Base-by-base conservation (phyloP, 2,113 vertebrate species). In the Circaetus gallicus region DNA sequence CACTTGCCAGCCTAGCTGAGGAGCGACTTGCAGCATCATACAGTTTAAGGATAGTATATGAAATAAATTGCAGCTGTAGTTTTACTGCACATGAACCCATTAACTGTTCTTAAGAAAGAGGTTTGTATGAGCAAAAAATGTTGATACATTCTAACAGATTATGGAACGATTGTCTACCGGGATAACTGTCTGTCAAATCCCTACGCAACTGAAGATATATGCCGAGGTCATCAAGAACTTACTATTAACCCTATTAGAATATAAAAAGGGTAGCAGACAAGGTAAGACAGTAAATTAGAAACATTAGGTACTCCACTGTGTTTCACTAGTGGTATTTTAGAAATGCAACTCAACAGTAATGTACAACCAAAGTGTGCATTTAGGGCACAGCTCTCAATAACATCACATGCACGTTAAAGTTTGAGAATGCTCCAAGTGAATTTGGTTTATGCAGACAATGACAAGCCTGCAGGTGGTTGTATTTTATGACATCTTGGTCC, bases 401-500 rank as follows among this genome's bases (percentile, higher is more conserved):
- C 1, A 13, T 53, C 36, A 76, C 10, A 12, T 6, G 17, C 7
- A 19, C 24, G 10, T 49, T 55, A 21, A 56, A 80, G 42, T 78
- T 9, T 47, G 40, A 96, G 91, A 82, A 62, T 58, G 62, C 69
- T 86, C 53, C 62, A 31, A 78, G 66, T 82, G 88, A 82, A 80
- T 82, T 77, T 82, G 40, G 53, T 76, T 38, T 36, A 55, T 73
- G 53, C 43, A 91, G 69, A 95, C n/a, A 80, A 43, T 65, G 43
- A 94, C 79, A 92, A 89, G 55, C 70, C 85, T 96, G 80, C 43
- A 95, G 93, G 90, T 91, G 93, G 89, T 79, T 42, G 1, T 67
- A 38, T 92, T 94, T 96, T 84, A 95, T 77, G 86, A 78, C 76
- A 82, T n/a, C 69, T 65, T 81, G 32, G 71, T 86, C 90, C 90